Conservation (phyloP, 2,797 vertebrate genomes). For the Pseudocheirus occidentalis region DNA sequence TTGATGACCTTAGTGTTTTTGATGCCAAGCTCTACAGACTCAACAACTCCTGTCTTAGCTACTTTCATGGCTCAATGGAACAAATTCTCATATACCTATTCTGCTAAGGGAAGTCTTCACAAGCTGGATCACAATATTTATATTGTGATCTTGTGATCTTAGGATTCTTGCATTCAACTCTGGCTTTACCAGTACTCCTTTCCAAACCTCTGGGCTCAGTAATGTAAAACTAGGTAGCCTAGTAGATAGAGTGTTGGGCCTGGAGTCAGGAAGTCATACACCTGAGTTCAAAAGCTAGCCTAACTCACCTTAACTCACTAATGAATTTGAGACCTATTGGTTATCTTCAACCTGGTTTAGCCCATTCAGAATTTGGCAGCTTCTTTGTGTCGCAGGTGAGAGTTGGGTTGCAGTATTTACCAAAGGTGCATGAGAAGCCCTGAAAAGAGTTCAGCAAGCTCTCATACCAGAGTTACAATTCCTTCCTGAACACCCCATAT, state of each 20-base stretch:
- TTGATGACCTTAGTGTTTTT: not conserved
- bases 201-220: too few relatives aligned
- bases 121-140: too few relatives aligned
- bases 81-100: not conserved
- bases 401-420: not conserved
- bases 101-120: not conserved
- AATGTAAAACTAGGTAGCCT: too few relatives aligned
- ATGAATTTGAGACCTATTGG: not conserved
- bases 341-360: not conserved
- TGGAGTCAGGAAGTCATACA: too few relatives aligned
- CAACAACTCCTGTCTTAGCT: not conserved
- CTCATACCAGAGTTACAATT: not conserved
- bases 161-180: too few relatives aligned
- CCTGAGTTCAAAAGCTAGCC: too few relatives aligned
- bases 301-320: too few relatives aligned
- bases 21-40: too few relatives aligned
- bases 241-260: too few relatives aligned
- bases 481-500: not conserved
- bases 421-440: not conserved
- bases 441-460: not conserved
- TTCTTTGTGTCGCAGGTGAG: not conserved
- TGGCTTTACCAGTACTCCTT: too few relatives aligned
- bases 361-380: not conserved
- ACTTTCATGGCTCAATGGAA: not conserved
- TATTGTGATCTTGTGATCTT: too few relatives aligned